phyloP scores from a whole-genome alignment of 2,888 invertebrate genomes.

The Arge pagana region DNA sequence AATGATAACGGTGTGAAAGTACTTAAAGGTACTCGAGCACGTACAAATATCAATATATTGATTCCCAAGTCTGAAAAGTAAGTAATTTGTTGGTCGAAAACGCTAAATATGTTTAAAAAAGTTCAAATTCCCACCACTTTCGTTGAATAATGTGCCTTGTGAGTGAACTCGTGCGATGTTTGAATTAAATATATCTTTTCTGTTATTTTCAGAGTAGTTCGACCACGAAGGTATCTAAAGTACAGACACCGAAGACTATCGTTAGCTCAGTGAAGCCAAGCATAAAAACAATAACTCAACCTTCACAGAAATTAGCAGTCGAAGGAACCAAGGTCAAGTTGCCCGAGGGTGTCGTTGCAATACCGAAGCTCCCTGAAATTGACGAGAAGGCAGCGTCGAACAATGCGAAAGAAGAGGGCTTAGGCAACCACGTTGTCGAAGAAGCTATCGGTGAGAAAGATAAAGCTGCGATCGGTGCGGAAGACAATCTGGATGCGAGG shows the following conservation, averaged over 20 bases:
- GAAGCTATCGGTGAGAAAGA: constrained; percentile 31
- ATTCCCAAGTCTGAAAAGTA: too few relatives aligned
- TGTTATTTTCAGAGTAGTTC: constrained; percentile 30
- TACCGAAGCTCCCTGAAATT: constrained; percentile 45
- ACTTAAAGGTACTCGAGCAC: too few relatives aligned
- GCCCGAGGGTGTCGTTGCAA: constrained; percentile 51
- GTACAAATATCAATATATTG: too few relatives aligned
- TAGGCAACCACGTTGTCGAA: constrained; percentile 9
- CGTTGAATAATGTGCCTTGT: too few relatives aligned
- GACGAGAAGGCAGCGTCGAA: constrained; percentile 26
- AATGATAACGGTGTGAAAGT: too few relatives aligned
- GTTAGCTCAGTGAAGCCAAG: constrained; percentile 35
- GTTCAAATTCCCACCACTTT: too few relatives aligned
- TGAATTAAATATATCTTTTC: too few relatives aligned
- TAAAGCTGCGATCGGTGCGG: background rate
- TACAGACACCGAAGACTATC: constrained; percentile 24
- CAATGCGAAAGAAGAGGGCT: constrained; percentile 1
- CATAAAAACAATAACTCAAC: constrained; percentile 31
- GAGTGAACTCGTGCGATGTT: too few relatives aligned
- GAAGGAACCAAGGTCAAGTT: constrained; percentile 42
- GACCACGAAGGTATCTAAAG: constrained; percentile 30
- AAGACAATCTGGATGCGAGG: background rate
- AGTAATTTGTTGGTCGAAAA: too few relatives aligned
- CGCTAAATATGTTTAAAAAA: too few relatives aligned
- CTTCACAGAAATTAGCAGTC: constrained; percentile 27